Conservation (phyloP, 92 coral and sea anemone species). For the Galaxea fascicularis region DNA sequence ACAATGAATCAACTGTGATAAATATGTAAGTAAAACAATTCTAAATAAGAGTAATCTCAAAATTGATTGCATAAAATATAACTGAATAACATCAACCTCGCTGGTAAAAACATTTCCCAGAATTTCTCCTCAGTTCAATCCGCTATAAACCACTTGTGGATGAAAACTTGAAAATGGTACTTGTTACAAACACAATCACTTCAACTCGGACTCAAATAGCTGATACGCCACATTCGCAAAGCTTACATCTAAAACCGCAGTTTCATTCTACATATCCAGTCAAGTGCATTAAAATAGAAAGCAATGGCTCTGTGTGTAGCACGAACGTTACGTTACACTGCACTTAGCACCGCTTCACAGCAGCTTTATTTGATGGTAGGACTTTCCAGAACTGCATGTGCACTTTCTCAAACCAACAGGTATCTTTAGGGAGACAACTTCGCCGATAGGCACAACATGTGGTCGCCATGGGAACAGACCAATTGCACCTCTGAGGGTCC, state of each 20-base stretch:
- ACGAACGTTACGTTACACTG: neutral
- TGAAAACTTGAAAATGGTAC: neutral
- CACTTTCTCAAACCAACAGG: conserved; percentile 19
- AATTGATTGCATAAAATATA: neutral
- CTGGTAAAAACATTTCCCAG: neutral
- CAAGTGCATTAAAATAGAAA: neutral
- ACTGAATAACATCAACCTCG: neutral
- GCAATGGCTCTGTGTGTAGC: too few relatives aligned
- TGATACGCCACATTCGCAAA: neutral
- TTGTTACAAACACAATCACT: neutral
- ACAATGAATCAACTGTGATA: neutral
- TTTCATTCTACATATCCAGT: neutral
- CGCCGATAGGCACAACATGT: neutral
- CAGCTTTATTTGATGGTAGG: neutral
- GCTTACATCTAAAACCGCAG: conserved; percentile 10
- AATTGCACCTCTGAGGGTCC: conserved; percentile 12
- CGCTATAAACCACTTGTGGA: neutral
- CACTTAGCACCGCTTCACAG: neutral
- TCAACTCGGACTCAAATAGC: neutral
- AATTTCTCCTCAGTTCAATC: neutral
- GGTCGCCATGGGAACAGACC: conserved; percentile 2
- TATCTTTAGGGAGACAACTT: neutral
- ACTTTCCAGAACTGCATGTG: conserved; percentile 1
- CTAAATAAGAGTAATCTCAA: neutral
- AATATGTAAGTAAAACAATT: neutral